Conservation (phyloP, 2,797 vertebrate species). For the Mormyrops attenuatus region DNA sequence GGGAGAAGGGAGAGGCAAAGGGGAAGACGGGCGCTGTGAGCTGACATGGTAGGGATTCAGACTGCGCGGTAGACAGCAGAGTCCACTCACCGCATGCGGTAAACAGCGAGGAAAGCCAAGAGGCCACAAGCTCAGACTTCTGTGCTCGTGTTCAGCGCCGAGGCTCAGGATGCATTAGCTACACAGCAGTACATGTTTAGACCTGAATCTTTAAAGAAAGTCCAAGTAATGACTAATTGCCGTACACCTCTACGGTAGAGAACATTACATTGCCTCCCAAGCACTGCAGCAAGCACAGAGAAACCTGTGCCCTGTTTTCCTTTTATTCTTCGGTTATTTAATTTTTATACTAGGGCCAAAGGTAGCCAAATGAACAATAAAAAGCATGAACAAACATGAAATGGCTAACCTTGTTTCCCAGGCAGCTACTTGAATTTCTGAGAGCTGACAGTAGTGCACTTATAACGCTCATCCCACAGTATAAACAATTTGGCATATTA, state of each 20-base stretch:
- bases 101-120: neutral
- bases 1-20: constrained; percentile 16
- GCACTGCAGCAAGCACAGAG: neutral
- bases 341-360: neutral
- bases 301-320: neutral
- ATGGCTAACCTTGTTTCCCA: neutral
- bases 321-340: neutral
- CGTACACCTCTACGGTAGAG: neutral
- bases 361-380: neutral
- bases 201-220: neutral
- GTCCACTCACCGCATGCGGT: neutral
- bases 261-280: neutral
- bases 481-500: neutral
- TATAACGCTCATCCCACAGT: neutral
- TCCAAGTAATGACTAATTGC: neutral
- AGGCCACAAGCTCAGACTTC: neutral
- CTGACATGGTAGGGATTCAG: constrained; percentile 22
- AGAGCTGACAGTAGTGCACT: neutral
- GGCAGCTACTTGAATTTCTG: neutral
- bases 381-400: neutral
- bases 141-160: neutral
- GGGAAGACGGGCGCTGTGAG: neutral
- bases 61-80: neutral
- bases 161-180: neutral
- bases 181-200: neutral